These are phyloP conservation scores for Zaprionus bogoriensis DNA, from an alignment of 2,888 invertebrate species.

Conservation along the genomic window DNA sequence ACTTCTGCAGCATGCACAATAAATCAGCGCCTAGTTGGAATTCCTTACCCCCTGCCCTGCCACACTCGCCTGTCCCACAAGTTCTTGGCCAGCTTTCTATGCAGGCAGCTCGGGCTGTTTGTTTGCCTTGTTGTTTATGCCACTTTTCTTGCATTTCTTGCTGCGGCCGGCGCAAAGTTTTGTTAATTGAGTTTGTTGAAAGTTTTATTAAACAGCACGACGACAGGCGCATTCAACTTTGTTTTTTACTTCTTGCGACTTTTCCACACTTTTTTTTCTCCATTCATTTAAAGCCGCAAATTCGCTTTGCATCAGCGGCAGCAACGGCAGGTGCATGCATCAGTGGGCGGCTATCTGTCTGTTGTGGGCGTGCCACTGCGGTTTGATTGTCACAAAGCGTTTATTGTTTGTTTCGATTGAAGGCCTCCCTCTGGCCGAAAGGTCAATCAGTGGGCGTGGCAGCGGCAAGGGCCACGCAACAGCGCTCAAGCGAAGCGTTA, in stretches of 20 bases:
- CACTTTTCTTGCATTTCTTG: constrained; percentile 77
- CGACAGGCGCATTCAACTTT: constrained; percentile 68
- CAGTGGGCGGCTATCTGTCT: background rate
- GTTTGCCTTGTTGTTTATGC: constrained; percentile 78
- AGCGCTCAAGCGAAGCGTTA: constrained; percentile 34
- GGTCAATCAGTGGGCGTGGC: constrained; percentile 43
- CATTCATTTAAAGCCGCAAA: constrained; percentile 38
- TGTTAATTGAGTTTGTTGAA: constrained; percentile 78
- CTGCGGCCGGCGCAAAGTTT: constrained; percentile 72
- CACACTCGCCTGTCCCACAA: background rate
- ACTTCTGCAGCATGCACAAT: constrained; percentile 66
- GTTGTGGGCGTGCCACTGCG: constrained; percentile 30
- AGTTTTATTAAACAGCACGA: constrained; percentile 74
- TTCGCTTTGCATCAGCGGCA: background rate
- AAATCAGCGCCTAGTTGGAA: constrained; percentile 74
- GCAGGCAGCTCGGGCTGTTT: constrained; percentile 55
- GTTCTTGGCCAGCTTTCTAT: constrained; percentile 23
- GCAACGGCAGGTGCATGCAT: constrained; percentile 2
- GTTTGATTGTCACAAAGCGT: constrained; percentile 38
- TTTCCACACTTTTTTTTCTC: constrained; percentile 5
- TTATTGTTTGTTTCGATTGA: constrained; percentile 25
- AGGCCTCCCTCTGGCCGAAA: constrained; percentile 13
- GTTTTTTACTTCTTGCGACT: constrained; percentile 18
- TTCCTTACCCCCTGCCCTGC: constrained; percentile 4
- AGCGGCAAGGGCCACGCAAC: too few relatives aligned